Percentiles rank a stretch among this genome's conserved stretches.
These are phyloP conservation scores for Pyralis farinalis DNA, from an alignment of 2,888 invertebrate genomes.

Conservation along the genomic window DNA sequence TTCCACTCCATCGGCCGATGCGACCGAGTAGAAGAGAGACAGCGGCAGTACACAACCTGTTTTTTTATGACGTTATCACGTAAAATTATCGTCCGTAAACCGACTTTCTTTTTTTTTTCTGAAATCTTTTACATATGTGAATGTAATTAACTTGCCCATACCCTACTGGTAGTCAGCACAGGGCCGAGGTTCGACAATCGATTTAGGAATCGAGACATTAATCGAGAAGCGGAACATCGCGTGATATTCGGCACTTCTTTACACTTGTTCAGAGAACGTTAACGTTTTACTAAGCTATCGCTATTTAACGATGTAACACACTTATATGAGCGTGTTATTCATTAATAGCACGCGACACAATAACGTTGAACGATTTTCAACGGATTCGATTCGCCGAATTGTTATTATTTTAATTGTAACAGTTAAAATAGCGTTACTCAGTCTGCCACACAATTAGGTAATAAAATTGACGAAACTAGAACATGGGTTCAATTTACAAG, in stretches of 20 bases:
- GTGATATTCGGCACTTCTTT: slow-evolving; percentile 49
- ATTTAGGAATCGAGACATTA: slow-evolving; percentile 18
- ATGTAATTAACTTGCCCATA: neutral
- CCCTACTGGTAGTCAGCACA: neutral
- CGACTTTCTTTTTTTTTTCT: too few species aligned
- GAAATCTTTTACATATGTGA: too few species aligned
- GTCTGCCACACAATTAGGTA: slow-evolving; percentile 3
- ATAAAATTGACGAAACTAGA: neutral
- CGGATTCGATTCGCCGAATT: slow-evolving; percentile 19
- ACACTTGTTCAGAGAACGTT: slow-evolving; percentile 41
- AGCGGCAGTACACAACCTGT: too few species aligned
- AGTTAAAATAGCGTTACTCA: slow-evolving; percentile 35
- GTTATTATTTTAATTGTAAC: slow-evolving; percentile 28
- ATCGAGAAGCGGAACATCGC: slow-evolving; percentile 37
- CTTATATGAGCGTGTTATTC: slow-evolving; percentile 33
- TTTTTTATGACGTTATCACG: too few species aligned
- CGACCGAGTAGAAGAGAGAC: too few species aligned
- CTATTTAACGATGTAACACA: slow-evolving; percentile 37
- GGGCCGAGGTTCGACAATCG: slow-evolving; percentile 8
- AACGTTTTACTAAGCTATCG: slow-evolving; percentile 36
- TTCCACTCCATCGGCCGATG: too few species aligned
- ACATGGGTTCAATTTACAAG: neutral
- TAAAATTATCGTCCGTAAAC: too few species aligned
- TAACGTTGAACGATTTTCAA: slow-evolving; percentile 28
- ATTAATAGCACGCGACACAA: slow-evolving; percentile 46